These are phyloP conservation scores for Melikaiella ostensackeni DNA, from an alignment of 2,888 invertebrate species.

Conservation along the genomic window DNA sequence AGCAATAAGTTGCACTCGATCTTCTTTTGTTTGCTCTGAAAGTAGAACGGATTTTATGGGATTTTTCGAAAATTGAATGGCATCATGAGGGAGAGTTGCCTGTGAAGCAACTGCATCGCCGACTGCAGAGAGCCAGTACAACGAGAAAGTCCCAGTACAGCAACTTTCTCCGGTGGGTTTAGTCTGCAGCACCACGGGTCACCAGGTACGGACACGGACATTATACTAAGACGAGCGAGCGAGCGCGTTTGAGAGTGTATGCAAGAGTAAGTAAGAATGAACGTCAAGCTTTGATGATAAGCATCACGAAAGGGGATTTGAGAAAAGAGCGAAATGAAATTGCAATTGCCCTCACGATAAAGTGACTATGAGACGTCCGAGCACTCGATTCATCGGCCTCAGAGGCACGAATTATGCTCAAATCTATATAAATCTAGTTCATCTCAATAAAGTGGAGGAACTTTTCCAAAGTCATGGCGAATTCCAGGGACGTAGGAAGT, in stretches of 20 bases:
- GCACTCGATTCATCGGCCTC: background rate
- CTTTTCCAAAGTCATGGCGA: background rate
- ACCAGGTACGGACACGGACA: slow-evolving; percentile 68
- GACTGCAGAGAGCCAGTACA: slow-evolving; percentile 61
- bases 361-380: slow-evolving; percentile 35
- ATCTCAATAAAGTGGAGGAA: background rate
- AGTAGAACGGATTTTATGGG: slow-evolving; percentile 8
- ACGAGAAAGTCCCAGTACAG: slow-evolving; percentile 73
- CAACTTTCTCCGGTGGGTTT: slow-evolving; percentile 74
- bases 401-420: slow-evolving; percentile 44
- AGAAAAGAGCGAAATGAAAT: slow-evolving; percentile 48
- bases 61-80: slow-evolving; percentile 21
- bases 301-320: slow-evolving; percentile 51
- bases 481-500: background rate
- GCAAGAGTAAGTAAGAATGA: slow-evolving; percentile 40
- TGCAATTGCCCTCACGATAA: slow-evolving; percentile 42
- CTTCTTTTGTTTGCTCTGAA: background rate
- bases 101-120: slow-evolving; percentile 70
- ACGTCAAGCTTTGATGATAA: slow-evolving; percentile 43
- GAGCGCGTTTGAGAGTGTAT: slow-evolving; percentile 56
- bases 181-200: slow-evolving; percentile 73
- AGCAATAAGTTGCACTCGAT: background rate
- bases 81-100: slow-evolving; percentile 21
- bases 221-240: slow-evolving; percentile 60
- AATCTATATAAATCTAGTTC: background rate